Percentiles rank a stretch among this genome's conserved stretches.
Conservation (phyloP, 2,113 vertebrate species). For the Rhinogobius similis region DNA sequence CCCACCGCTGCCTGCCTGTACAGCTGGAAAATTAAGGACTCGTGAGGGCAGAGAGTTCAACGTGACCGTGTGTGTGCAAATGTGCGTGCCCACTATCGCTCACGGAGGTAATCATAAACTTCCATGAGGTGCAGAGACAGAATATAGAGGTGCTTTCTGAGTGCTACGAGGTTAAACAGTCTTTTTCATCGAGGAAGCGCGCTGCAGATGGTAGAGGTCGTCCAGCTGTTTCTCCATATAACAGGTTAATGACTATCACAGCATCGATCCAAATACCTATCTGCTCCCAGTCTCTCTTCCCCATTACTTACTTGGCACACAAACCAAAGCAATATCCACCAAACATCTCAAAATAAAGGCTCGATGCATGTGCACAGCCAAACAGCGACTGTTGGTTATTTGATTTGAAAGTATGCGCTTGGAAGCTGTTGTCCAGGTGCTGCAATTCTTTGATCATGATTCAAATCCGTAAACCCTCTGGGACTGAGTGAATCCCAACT, state of each 20-base stretch:
- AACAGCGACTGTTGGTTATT: conserved; percentile 26
- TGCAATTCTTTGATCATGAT: conserved; percentile 43
- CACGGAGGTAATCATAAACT: conserved; percentile 10
- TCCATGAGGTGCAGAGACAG: conserved; percentile 16
- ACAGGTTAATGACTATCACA: conserved; percentile 67
- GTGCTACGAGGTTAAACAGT: conserved; percentile 50
- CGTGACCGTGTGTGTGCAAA: conserved; percentile 11
- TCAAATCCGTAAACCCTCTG: conserved; percentile 25
- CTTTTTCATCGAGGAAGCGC: conserved; percentile 53
- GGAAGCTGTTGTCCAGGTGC: conserved; percentile 35
- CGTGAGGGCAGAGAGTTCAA: conserved; percentile 47
- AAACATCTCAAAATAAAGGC: conserved; percentile 1
- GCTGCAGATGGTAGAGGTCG: conserved; percentile 62
- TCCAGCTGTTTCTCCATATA: conserved; percentile 68
- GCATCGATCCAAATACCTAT: conserved; percentile 38
- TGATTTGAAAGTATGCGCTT: conserved; percentile 25
- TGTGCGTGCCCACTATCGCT: conserved; percentile 13
- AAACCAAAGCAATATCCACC: conserved; percentile 9
- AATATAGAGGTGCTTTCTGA: conserved; percentile 13
- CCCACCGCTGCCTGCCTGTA: conserved; percentile 65
- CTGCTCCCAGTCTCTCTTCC: conserved; percentile 31
- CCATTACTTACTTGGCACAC: conserved; percentile 43
- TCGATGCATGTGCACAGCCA: conserved; percentile 24
- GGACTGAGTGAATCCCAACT: conserved; percentile 27
- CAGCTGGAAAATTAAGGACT: conserved; percentile 73